phyloP scores from a whole-genome alignment of 2,113 vertebrate species.

The Montifringilla adamsi region DNA sequence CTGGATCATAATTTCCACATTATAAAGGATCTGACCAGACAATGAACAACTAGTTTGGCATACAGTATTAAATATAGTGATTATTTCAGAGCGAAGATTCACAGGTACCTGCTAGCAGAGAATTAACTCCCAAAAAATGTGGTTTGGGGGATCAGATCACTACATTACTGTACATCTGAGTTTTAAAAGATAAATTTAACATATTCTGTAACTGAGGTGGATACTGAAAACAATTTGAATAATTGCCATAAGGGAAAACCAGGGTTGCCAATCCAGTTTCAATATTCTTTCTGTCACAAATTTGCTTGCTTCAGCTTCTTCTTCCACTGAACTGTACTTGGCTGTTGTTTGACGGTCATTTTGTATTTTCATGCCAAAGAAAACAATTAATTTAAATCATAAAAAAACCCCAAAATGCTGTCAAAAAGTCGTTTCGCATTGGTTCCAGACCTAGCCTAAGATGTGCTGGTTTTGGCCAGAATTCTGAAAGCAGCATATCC shows the following conservation, averaged over 20 bases:
- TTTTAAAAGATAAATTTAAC: neutral
- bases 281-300: constrained; percentile 15
- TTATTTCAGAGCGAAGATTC: neutral
- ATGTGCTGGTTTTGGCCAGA: neutral
- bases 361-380: neutral
- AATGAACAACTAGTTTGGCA: neutral
- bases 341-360: neutral
- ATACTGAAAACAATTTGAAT: neutral
- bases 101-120: neutral
- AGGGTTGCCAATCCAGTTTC: neutral
- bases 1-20: constrained; percentile 15
- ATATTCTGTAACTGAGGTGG: neutral
- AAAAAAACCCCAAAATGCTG: neutral
- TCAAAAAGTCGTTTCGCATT: neutral
- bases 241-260: neutral
- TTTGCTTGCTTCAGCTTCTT: constrained; percentile 9
- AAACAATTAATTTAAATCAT: neutral
- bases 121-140: neutral
- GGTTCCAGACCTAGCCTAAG: neutral
- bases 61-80: constrained; percentile 1
- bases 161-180: neutral
- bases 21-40: constrained; percentile 13
- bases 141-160: neutral
- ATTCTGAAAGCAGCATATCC: neutral
- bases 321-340: neutral